Evolutionary conservation across 2,888 invertebrate species (phyloP).

Genomic region (Omphaloscelis lunosa): DNA sequence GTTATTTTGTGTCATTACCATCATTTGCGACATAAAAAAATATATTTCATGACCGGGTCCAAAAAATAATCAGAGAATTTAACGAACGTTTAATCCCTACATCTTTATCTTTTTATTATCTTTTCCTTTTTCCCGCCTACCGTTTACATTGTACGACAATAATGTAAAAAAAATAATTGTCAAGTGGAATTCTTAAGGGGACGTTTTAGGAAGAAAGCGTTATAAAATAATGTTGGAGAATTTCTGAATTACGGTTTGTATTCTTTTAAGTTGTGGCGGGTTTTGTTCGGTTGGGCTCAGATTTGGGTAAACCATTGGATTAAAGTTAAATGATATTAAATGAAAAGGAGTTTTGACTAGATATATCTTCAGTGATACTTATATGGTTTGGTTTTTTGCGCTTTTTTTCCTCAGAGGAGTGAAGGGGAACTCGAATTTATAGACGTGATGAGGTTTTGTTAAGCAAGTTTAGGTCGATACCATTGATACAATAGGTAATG

Average conservation of each 20-base stretch:
- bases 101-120: constrained; percentile 57
- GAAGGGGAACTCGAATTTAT: neutral
- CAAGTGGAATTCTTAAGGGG: constrained; percentile 52
- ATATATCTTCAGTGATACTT: neutral
- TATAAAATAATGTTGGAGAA: constrained; percentile 41
- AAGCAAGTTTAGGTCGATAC: neutral
- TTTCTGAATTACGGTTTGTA: constrained; percentile 49
- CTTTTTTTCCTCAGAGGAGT: neutral
- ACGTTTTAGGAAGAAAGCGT: constrained; percentile 39
- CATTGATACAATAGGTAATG: neutral
- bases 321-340: neutral
- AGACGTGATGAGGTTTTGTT: neutral
- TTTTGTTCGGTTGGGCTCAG: constrained; percentile 5
- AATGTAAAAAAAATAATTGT: constrained; percentile 62
- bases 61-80: constrained; percentile 50
- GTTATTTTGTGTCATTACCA: constrained; percentile 2
- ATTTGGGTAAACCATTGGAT: constrained; percentile 26
- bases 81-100: constrained; percentile 57
- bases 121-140: constrained; percentile 47
- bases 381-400: neutral
- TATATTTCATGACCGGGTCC: constrained; percentile 26
- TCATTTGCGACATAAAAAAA: constrained; percentile 27
- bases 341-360: neutral
- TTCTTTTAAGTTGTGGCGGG: constrained; percentile 28
- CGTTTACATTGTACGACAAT: constrained; percentile 57